Conservation (phyloP, 2,888 invertebrate species). For the Eretmocerus hayati region DNA sequence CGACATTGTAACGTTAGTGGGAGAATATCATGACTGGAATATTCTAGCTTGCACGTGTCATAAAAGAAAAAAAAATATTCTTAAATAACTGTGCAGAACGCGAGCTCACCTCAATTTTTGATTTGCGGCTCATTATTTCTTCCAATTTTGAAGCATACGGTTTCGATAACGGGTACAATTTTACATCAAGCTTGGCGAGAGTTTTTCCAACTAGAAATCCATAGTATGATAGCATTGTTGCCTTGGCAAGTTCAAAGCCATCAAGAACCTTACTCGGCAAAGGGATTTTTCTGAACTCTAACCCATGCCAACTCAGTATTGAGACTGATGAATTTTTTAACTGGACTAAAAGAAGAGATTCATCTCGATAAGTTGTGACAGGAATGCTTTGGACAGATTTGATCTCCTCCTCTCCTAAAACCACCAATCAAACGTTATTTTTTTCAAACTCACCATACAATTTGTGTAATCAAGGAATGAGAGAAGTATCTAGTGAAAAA, state of each 20-base stretch:
- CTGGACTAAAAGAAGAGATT: slow-evolving; percentile 46
- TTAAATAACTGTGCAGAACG: no score
- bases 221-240: slow-evolving; percentile 30
- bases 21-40: no score
- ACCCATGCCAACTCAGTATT: slow-evolving; percentile 32
- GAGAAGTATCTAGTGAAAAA: no score
- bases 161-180: slow-evolving; percentile 32
- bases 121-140: slow-evolving; percentile 32
- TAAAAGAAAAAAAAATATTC: no score
- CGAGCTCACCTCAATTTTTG: slow-evolving; percentile 37
- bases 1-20: no score
- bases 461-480: no score
- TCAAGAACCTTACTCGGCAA: slow-evolving; percentile 25
- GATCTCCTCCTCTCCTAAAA: slow-evolving; percentile 29
- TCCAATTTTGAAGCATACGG: slow-evolving; percentile 36
- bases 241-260: slow-evolving; percentile 29
- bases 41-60: no score
- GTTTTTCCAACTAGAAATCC: slow-evolving; percentile 32
- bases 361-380: slow-evolving; percentile 45
- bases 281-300: slow-evolving; percentile 24
- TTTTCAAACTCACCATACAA: neutral
- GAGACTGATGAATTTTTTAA: slow-evolving; percentile 30
- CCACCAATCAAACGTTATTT: neutral
- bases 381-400: slow-evolving; percentile 34
- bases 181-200: slow-evolving; percentile 32